Conservation (phyloP, 2,113 vertebrate species). For the Muscicapa adusta region DNA sequence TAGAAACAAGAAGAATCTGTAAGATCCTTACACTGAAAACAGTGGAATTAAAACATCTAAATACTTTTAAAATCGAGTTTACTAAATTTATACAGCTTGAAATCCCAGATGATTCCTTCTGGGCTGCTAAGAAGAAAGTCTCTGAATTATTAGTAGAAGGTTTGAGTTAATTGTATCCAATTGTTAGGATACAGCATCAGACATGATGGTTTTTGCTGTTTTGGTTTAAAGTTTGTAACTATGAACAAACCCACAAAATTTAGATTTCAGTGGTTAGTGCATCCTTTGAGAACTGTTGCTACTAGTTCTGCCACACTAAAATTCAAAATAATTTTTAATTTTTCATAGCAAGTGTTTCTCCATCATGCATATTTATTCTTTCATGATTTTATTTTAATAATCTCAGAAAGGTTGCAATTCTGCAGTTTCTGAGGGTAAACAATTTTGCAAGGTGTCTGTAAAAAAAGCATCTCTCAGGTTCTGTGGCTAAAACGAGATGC, state of each 20-base stretch:
- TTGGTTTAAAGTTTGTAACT: background rate
- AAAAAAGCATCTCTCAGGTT: background rate
- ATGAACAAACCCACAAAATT: background rate
- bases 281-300: background rate
- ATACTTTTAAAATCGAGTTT: background rate
- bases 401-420: background rate
- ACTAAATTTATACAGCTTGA: background rate
- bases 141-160: background rate
- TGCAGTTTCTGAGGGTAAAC: background rate
- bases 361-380: background rate
- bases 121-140: background rate
- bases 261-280: background rate
- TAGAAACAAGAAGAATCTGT: background rate
- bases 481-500: background rate
- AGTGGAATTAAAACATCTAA: background rate
- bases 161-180: background rate
- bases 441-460: background rate
- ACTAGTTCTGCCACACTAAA: background rate
- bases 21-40: background rate
- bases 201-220: background rate
- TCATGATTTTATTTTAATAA: background rate
- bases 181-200: background rate
- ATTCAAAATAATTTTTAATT: background rate
- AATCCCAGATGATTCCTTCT: background rate
- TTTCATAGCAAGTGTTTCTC: background rate